Evolutionary conservation across 2,888 invertebrate species (phyloP), one percentile per base, ranked within the genome.

Genomic region (Eilema griseolum): DNA sequence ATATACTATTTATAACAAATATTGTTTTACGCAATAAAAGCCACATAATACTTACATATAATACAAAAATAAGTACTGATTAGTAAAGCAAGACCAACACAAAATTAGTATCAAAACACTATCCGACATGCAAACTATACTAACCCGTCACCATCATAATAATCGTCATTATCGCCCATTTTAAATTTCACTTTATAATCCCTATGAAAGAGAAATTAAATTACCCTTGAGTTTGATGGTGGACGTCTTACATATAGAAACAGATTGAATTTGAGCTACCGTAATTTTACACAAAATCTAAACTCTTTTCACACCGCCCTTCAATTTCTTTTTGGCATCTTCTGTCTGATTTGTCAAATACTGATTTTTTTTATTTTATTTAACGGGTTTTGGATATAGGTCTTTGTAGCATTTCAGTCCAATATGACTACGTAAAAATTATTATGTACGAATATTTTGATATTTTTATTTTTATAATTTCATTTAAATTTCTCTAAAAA

Each of bases 71-170:
- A 46, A n/a, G 68, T 20, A 41, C 59, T 14, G 20, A 60, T 57
- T 69, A 71, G 69, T 70, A 64, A 46, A 28, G 75, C 46, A 67
- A 41, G 41, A 69, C 31, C 20, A 69, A 69, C 14, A 52, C 64
- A 70, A 70, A 70, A 74, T 69, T 16, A 67, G 67, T 69, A 78
- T 46, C 76, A 71, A 74, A 74, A 78, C 74, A 79, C 79, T 72
- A 74, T 23, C 72, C 73, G 75, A 71, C 78, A 78, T 76, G 76
- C 82, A 37, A 82, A 79, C 81, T 83, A 84, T 93, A 94, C 94
- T 94, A 93, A 95, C 95, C 95, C 95, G 85, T 94, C 94, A 92
- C 94, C 94, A 82, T 92, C 93, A 87, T 90, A 92, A 91, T 90
- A 93, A 86, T 92, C 93, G 88, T 93, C 92, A 83, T 84, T 92